Evolutionary conservation across 2,113 vertebrate genomes (phyloP).

Genomic region (Ginglymostoma cirratum): DNA sequence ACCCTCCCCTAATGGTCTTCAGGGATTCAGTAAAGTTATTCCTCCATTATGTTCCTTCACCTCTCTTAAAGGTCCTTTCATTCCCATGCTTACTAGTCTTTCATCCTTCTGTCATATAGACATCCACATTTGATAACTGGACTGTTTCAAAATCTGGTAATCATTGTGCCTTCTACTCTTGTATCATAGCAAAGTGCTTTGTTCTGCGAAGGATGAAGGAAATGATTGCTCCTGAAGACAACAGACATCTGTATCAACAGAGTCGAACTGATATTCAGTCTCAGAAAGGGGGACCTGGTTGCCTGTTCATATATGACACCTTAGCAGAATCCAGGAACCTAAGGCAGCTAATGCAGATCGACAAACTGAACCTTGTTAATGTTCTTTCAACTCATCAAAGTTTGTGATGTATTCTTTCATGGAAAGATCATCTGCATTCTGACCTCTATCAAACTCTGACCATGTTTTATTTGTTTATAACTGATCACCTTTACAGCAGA

Average conservation of each 20-base stretch:
- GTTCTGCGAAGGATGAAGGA: neutral
- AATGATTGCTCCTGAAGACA: neutral
- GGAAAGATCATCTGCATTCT: neutral
- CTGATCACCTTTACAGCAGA: too few species aligned
- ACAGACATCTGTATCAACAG: neutral
- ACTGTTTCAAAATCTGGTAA: neutral
- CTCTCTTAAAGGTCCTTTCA: too few species aligned
- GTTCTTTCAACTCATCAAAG: neutral
- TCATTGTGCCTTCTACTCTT: neutral
- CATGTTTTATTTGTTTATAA: neutral
- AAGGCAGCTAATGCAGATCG: neutral
- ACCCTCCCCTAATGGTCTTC: too few species aligned
- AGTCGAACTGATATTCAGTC: too few species aligned
- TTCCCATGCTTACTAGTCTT: too few species aligned
- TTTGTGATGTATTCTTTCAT: neutral
- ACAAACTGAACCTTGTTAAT: neutral
- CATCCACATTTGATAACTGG: neutral
- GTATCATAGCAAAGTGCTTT: neutral
- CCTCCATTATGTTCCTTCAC: too few species aligned
- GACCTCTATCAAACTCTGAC: neutral
- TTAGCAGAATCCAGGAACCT: neutral
- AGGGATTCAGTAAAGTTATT: too few species aligned
- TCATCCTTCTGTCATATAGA: neutral
- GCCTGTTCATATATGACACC: neutral
- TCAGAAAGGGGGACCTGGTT: too few species aligned